Evolutionary conservation across 2,113 vertebrate species (phyloP), one percentile per base, ranked within the genome.

Genomic region (Oreotrochilus melanogaster): DNA sequence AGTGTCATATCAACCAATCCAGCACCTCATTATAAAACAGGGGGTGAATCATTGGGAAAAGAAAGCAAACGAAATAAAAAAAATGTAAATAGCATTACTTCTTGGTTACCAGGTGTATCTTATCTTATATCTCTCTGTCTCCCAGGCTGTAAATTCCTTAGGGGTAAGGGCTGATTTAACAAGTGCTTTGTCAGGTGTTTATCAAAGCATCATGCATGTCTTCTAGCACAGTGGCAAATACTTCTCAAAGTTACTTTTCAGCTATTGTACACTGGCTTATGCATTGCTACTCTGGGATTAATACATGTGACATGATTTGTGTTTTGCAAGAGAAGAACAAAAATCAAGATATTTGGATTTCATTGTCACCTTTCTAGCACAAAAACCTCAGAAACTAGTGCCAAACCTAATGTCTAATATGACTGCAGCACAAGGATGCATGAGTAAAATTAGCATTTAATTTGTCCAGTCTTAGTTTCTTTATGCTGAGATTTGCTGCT

Each of bases 41-140:
- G n/a, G 54, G 56, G 60, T 80, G 90, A 97, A 96, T 93, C 79
- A 72, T 4, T 25, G 56, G 33, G 65, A 71, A 94, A 88, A 95
- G 82, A 95, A 96, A 96, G 90, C 95, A 96, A 96, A 96, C 93
- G 92, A 60, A 95, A 94, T 86, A 88, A 79, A 95, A 96, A 96
- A 95, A 95, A 95, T 74, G 94, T 86, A 93, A 96, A 96, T 95
- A 94, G 56, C 75, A 96, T 89, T 82, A 78, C 78, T 89, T 95
- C 82, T 96, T 86, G 82, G 94, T 97, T 95, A 94, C 92, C 94
- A 94, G 92, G 92, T 96, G 82, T 69, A 92, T 92, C 85, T 96
- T 97, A 96, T 97, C 96, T 96, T 96, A 95, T 97, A 94, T 96
- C 67, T 69, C 56, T 62, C 88, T 67, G 75, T 94, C 93, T 96